These are phyloP conservation scores for Probaryconus sp. DNA, from an alignment of 1,140 invertebrate species.

Conservation along the genomic window DNA sequence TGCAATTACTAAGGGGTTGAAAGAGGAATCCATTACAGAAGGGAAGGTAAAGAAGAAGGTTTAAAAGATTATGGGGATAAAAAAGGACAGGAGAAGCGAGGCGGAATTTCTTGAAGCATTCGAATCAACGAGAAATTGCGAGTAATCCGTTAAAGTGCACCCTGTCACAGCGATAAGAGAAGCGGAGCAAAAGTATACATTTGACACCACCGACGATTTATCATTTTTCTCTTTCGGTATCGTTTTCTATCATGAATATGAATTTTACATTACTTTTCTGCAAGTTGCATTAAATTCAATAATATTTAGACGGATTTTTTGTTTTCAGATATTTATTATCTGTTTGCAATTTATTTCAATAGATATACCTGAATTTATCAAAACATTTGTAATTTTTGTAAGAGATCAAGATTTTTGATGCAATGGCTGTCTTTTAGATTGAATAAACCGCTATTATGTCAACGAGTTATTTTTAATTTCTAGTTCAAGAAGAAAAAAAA, in stretches of 20 bases:
- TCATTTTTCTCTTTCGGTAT: conserved; percentile 38
- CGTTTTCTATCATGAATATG: conserved; percentile 37
- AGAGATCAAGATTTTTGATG: too few relatives aligned
- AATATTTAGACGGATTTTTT: conserved; percentile 12
- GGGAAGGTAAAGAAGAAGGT: conserved; percentile 11
- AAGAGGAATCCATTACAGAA: conserved; percentile 34
- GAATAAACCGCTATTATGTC: too few relatives aligned
- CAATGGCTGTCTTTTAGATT: too few relatives aligned
- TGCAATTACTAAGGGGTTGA: conserved; percentile 40
- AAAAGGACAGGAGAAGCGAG: conserved; percentile 23
- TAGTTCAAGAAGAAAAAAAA: too few relatives aligned
- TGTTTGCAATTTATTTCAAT: too few relatives aligned
- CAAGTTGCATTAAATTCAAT: conserved; percentile 24
- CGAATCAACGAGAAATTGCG: conserved; percentile 54
- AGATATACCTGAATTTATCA: too few relatives aligned
- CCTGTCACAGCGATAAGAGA: conserved; percentile 56
- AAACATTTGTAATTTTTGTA: too few relatives aligned
- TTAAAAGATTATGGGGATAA: conserved; percentile 26
- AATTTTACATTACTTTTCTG: conserved; percentile 33
- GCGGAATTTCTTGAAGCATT: conserved; percentile 23
- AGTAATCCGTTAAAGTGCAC: conserved; percentile 69
- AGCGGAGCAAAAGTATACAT: conserved; percentile 41
- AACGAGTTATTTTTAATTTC: too few relatives aligned
- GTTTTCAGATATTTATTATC: too few relatives aligned
- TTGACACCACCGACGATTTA: conserved; percentile 54